A percentile compares a stretch with the other conserved stretches of the same genome.
phyloP scores from a whole-genome alignment of 2,113 vertebrate species.

The Amphiprion ocellaris region DNA sequence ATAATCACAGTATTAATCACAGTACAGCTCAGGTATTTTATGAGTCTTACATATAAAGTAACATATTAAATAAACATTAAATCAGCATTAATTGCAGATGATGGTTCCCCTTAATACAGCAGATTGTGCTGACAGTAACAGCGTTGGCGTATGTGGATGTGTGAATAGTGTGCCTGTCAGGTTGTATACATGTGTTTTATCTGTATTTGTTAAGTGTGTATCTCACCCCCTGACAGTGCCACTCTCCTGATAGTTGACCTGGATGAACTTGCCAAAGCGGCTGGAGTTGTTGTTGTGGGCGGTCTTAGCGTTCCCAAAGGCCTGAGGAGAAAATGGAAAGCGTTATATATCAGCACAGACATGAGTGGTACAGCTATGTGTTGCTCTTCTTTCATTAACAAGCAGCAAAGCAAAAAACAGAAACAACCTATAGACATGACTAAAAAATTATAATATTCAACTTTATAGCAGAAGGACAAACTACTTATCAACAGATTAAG shows the following conservation, averaged over 20 bases:
- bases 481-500: background rate
- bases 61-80: background rate
- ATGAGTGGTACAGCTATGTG: conserved; percentile 1
- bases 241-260: conserved; percentile 98
- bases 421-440: background rate
- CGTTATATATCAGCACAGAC: background rate
- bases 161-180: background rate
- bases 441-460: background rate
- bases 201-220: background rate
- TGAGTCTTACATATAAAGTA: too few species aligned
- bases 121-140: too few species aligned
- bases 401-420: background rate
- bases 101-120: too few species aligned
- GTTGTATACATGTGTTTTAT: background rate
- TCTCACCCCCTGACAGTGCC: conserved; percentile 96
- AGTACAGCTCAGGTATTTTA: too few species aligned
- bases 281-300: conserved; percentile 99
- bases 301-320: conserved; percentile 98
- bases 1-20: background rate
- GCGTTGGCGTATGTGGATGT: too few species aligned
- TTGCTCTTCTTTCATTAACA: background rate
- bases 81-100: too few species aligned
- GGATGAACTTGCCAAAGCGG: conserved; percentile 98
- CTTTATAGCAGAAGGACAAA: background rate
- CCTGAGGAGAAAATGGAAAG: conserved; percentile 82